A percentile compares a stretch with the other conserved stretches of the same genome.
Conservation (phyloP, 2,888 invertebrate species). For the Antitype chi region DNA sequence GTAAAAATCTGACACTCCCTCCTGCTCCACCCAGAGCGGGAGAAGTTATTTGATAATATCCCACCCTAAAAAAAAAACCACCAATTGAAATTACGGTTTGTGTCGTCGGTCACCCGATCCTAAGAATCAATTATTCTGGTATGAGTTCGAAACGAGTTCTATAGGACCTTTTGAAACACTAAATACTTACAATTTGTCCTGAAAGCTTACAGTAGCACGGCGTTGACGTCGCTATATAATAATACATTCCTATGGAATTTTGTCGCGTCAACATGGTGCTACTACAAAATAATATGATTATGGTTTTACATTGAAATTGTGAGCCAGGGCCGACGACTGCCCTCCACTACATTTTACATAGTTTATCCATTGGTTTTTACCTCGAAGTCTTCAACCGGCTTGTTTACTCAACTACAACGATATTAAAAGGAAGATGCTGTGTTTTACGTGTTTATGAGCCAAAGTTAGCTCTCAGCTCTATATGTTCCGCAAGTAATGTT, state of each 20-base stretch:
- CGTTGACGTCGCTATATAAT: not conserved
- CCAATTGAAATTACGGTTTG: too few relatives aligned
- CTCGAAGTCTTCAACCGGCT: conserved; percentile 30
- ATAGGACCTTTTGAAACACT: not conserved
- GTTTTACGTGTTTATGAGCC: not conserved
- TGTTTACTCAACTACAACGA: not conserved
- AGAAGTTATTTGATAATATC: too few relatives aligned
- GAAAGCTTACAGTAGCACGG: not conserved
- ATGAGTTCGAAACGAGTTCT: not conserved
- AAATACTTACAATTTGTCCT: not conserved
- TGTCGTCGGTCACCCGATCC: not conserved
- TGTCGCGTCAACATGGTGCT: not conserved
- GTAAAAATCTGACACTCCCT: too few relatives aligned
- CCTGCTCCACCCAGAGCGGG: too few relatives aligned
- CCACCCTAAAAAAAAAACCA: too few relatives aligned
- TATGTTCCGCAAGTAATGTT: not conserved
- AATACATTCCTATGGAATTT: not conserved
- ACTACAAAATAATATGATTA: conserved; percentile 8
- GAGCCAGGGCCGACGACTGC: conserved; percentile 42
- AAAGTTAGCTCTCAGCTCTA: not conserved
- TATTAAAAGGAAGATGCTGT: conserved; percentile 12
- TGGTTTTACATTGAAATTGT: conserved; percentile 14
- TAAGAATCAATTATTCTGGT: not conserved
- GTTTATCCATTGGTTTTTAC: not conserved
- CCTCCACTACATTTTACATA: conserved; percentile 1